These are phyloP conservation scores for Albula goreensis DNA, from an alignment of 2,113 vertebrate genomes.

Conservation along the genomic window DNA sequence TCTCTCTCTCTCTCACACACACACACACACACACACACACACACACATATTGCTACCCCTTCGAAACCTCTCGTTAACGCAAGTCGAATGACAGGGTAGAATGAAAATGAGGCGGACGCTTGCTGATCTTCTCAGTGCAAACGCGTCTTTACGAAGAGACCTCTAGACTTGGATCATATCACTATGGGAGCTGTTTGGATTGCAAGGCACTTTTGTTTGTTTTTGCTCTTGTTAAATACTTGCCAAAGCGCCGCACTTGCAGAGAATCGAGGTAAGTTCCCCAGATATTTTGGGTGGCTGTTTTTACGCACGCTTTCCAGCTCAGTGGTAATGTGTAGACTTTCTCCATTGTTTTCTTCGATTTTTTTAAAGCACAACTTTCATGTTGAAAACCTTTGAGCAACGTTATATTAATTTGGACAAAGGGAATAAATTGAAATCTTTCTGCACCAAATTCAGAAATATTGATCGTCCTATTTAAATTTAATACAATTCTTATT, in stretches of 20 bases:
- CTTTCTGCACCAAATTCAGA: neutral
- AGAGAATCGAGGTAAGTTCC: slow-evolving; percentile 70
- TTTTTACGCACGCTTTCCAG: slow-evolving; percentile 60
- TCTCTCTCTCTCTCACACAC: slow-evolving; percentile 33
- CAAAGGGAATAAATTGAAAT: neutral
- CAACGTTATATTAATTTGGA: neutral
- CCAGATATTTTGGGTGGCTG: slow-evolving; percentile 30
- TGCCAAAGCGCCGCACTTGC: slow-evolving; percentile 67
- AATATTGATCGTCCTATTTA: neutral
- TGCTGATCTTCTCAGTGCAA: slow-evolving; percentile 67
- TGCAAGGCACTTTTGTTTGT: slow-evolving; percentile 71
- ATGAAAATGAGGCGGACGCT: slow-evolving; percentile 77
- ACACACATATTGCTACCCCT: slow-evolving; percentile 57
- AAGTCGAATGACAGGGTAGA: slow-evolving; percentile 68
- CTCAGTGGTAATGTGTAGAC: neutral
- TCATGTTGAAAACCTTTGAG: neutral
- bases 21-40: slow-evolving; percentile 37
- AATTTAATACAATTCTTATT: neutral
- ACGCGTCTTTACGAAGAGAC: slow-evolving; percentile 67
- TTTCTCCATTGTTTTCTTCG: neutral
- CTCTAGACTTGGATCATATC: slow-evolving; percentile 68
- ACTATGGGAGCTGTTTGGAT: slow-evolving; percentile 75
- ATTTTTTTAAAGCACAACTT: neutral
- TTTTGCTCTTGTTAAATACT: slow-evolving; percentile 77
- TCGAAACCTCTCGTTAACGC: slow-evolving; percentile 61